These are phyloP conservation scores for Brachionus plicatilis DNA, from an alignment of 1,140 invertebrate species.

Conservation along the genomic window DNA sequence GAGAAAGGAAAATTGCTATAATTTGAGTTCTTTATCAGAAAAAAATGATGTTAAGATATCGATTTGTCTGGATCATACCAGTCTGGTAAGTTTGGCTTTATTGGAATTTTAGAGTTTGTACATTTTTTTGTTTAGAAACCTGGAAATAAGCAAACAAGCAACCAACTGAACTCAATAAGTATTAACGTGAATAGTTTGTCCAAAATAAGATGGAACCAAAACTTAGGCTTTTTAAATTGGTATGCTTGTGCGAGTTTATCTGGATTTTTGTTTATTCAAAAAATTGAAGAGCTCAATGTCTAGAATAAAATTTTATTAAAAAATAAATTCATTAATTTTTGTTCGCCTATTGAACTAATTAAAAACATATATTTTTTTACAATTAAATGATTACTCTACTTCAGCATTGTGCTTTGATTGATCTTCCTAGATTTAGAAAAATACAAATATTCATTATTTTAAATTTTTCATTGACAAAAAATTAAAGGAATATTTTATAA, in stretches of 20 bases:
- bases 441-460: no score
- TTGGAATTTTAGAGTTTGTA: neutral
- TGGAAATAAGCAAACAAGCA: neutral
- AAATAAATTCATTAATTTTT: neutral
- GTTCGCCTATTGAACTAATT: neutral
- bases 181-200: neutral
- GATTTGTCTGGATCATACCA: neutral
- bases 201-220: constrained; percentile 36
- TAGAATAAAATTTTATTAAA: neutral
- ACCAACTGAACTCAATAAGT: neutral
- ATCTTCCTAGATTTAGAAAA: neutral
- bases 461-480: no score
- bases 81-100: neutral
- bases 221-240: constrained; percentile 29
- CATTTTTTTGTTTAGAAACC: neutral
- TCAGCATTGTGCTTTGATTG: neutral
- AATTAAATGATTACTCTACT: neutral
- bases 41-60: neutral
- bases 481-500: no score
- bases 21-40: neutral
- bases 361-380: no score
- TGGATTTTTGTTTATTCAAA: constrained; percentile 29
- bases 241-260: constrained; percentile 10
- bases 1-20: neutral
- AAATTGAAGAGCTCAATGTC: constrained; percentile 4